Conservation (phyloP, 2,113 vertebrate genomes). For the Phodopus roborovskii region DNA sequence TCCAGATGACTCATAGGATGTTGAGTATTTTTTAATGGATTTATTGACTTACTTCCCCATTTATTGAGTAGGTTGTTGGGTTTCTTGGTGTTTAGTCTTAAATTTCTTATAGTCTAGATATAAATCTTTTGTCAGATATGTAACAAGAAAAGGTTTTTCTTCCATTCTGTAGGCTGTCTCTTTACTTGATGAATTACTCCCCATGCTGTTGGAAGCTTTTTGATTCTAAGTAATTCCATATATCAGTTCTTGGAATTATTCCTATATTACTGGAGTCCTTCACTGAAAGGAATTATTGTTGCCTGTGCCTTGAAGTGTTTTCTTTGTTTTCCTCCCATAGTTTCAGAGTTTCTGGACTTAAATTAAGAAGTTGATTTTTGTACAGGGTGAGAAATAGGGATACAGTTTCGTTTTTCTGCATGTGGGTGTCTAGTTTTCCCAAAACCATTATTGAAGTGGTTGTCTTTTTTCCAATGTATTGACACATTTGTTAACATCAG, state of each 20-base stretch:
- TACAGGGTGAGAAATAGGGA: background rate
- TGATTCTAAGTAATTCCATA: background rate
- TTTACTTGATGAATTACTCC: background rate
- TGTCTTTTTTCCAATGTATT: background rate
- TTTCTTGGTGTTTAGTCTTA: background rate
- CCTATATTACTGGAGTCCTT: background rate
- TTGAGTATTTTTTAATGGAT: background rate
- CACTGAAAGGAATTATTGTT: background rate
- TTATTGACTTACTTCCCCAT: background rate
- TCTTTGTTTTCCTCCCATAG: background rate
- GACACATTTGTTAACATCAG: background rate
- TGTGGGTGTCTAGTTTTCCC: background rate
- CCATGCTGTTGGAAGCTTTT: background rate
- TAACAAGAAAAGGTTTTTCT: background rate
- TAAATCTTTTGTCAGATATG: background rate
- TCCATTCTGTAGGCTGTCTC: background rate
- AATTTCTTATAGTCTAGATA: background rate
- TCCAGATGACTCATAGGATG: background rate
- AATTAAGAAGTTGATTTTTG: background rate
- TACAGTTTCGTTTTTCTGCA: background rate
- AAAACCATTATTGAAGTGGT: background rate
- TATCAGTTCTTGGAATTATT: background rate
- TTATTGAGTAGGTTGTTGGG: background rate
- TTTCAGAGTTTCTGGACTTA: background rate
- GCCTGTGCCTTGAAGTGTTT: background rate